phyloP scores from a whole-genome alignment of 2,113 vertebrate species.

The Zosterops pallidus region DNA sequence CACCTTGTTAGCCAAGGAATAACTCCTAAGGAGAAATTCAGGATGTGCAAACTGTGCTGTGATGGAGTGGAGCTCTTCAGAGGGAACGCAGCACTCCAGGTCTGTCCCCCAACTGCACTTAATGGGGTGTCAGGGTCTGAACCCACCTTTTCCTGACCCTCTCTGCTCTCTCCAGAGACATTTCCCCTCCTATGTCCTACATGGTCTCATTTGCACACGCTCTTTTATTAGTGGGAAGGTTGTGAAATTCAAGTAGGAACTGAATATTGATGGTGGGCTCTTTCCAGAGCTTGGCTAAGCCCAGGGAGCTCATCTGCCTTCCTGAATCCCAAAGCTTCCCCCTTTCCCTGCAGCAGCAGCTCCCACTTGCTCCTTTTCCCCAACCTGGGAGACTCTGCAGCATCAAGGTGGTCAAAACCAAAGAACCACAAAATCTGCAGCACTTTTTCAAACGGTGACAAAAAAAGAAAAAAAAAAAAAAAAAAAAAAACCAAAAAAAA shows the following conservation, averaged over 20 bases:
- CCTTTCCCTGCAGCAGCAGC: not conserved
- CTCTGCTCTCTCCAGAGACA: not conserved
- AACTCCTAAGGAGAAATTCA: not conserved
- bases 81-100: fast-evolving
- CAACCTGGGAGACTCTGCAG: fast-evolving
- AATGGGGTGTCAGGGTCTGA: not conserved
- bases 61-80: not conserved
- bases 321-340: not conserved
- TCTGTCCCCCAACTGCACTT: not conserved
- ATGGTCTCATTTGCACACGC: not conserved
- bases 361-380: not conserved
- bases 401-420: fast-evolving
- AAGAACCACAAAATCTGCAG: not conserved
- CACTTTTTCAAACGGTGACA: not conserved
- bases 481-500: too few relatives aligned
- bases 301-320: not conserved
- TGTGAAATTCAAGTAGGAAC: not conserved
- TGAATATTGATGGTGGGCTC: not conserved
- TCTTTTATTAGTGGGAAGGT: not conserved
- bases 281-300: not conserved
- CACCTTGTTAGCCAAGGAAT: not conserved
- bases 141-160: too few relatives aligned
- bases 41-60: fast-evolving
- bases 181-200: not conserved
- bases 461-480: not conserved